A percentile compares a stretch with the other conserved stretches of the same genome.
phyloP scores from a whole-genome alignment of 2,113 vertebrate genomes.

The Psilopsiagon aymara region DNA sequence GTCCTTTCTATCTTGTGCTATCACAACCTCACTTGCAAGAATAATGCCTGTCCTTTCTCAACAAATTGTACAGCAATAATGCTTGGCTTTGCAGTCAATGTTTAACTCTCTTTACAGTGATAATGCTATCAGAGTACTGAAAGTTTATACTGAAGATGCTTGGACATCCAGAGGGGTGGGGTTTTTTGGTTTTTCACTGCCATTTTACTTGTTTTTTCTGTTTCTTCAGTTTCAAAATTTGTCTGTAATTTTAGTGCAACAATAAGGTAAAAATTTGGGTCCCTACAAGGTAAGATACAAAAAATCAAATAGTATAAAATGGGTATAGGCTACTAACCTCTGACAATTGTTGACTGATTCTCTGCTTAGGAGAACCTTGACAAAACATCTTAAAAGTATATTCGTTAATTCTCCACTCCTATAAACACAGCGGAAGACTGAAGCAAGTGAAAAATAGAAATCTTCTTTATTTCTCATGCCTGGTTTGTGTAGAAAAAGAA shows the following conservation, averaged over 20 bases:
- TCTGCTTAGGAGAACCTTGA: neutral
- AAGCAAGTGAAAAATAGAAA: neutral
- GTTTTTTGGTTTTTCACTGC: neutral
- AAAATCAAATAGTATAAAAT: neutral
- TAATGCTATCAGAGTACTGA: neutral
- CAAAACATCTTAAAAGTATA: neutral
- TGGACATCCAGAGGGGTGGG: neutral
- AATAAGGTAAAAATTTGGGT: neutral
- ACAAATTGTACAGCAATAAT: neutral
- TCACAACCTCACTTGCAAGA: neutral
- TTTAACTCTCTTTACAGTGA: neutral
- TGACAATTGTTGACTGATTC: neutral
- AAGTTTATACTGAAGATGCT: neutral
- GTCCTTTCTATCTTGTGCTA: neutral
- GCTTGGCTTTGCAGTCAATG: neutral
- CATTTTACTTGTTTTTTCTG: neutral
- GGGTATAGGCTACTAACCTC: neutral
- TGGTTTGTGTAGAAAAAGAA: neutral
- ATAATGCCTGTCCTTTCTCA: neutral
- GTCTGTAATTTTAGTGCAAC: neutral
- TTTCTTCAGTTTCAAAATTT: neutral
- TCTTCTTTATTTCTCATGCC: neutral
- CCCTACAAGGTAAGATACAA: neutral
- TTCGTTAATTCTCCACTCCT: neutral
- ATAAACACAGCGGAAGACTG: neutral